Base-by-base conservation (phyloP, 2,113 vertebrate species). In the Xiphias gladius region DNA sequence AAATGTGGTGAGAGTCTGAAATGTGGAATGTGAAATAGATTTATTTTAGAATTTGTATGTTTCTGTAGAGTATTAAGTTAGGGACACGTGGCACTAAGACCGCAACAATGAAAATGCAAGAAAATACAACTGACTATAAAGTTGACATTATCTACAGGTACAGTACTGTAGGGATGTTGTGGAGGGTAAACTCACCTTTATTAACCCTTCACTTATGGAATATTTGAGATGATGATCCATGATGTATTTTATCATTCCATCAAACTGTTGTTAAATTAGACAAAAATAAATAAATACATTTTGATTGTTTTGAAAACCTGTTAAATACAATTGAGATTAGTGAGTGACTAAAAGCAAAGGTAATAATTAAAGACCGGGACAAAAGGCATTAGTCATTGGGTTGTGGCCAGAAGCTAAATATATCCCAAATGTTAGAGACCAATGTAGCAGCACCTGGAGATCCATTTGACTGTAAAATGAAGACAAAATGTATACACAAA, bases 11-110 rank as follows among this genome's bases (percentile, higher is more conserved):
- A 68, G 55, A 59, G 39, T 43, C 37, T 61, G 28, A 67, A 48
- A 67, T 67, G 46, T 28, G 50, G 37, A 24, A 52, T 4, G 14
- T 62, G 41, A 63, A 76, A 58, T 55, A 17, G 35, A 72, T 80
- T 59, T 66, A 48, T 77, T 70, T 35, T 17, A 37, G 16, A 48
- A 46, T 63, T 20, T 28, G 32, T 30, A 5, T 26, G 14, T 41
- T 57, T 55, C 76, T 11, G 1, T 4, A 13, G 17, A 48, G n/a
- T 3, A 20, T 55, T 11, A 16, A 57, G 26, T 46, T 13, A 26
- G 52, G 41, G 39, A 71, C 17, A 39, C 13, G 12, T 52, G 26
- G 11, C 12, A 11, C 19, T 12, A 39, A 30, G 63, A 24, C 16
- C 37, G 35, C 46, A 54, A 24, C 41, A 52, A 30, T 50, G 55